These are phyloP conservation scores for Brotula barbata DNA, from an alignment of 2,797 vertebrate species.

Conservation along the genomic window DNA sequence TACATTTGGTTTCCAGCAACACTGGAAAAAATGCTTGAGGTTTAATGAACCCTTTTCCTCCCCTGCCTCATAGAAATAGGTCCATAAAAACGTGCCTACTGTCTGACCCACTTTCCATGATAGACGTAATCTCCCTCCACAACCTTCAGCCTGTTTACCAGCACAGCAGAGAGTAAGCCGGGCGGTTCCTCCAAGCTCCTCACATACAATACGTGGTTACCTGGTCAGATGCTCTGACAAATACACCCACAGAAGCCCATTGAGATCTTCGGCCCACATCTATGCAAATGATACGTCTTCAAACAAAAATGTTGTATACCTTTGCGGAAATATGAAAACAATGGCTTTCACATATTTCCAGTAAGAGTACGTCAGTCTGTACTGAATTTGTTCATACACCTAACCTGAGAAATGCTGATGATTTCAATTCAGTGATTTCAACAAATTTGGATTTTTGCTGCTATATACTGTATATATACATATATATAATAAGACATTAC, in stretches of 20 bases:
- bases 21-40: constrained; percentile 65
- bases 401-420: no score
- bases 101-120: constrained; percentile 79
- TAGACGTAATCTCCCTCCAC: constrained; percentile 67
- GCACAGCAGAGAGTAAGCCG: constrained; percentile 40
- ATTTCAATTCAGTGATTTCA: no score
- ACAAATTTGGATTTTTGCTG: no score
- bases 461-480: no score
- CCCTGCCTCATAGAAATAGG: constrained; percentile 65
- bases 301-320: no score
- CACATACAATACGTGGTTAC: constrained; percentile 42
- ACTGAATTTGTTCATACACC: no score
- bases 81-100: constrained; percentile 69
- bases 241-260: constrained; percentile 39
- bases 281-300: constrained; percentile 4
- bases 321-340: constrained; percentile 1
- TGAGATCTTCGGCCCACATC: constrained; percentile 31
- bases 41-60: constrained; percentile 50
- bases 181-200: constrained; percentile 52
- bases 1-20: constrained; percentile 28
- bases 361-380: no score
- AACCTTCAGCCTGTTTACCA: constrained; percentile 68
- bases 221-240: constrained; percentile 44
- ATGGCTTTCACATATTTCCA: no score
- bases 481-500: no score